Conservation (phyloP, 2,797 vertebrate species). For the Tangara arthus region DNA sequence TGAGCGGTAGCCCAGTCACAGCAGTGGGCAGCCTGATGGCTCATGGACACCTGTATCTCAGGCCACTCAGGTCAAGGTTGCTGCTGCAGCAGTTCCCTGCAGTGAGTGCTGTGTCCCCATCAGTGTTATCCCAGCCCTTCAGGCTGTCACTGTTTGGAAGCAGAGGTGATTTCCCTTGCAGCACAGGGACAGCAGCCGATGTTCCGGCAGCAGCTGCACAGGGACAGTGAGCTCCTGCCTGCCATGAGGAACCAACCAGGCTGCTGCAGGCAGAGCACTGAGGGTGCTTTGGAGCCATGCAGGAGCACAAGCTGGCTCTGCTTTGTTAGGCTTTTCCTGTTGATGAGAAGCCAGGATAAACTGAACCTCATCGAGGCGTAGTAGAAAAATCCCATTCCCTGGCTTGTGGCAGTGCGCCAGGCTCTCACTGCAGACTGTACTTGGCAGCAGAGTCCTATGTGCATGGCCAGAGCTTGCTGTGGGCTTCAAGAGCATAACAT, state of each 20-base stretch:
- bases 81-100: background rate
- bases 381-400: background rate
- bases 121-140: fast-evolving
- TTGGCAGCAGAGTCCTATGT: background rate
- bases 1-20: background rate
- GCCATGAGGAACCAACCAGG: fast-evolving
- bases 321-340: slow-evolving; percentile 9
- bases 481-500: background rate
- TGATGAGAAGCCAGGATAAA: background rate
- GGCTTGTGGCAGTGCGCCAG: fast-evolving
- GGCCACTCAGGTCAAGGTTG: background rate
- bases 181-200: background rate
- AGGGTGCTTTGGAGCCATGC: background rate
- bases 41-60: background rate
- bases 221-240: background rate
- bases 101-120: background rate
- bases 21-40: background rate
- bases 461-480: background rate
- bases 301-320: background rate
- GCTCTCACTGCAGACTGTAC: background rate
- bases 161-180: background rate
- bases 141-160: background rate
- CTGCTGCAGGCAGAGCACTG: fast-evolving
- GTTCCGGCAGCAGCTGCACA: fast-evolving
- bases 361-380: background rate